These are phyloP conservation scores for Odontomyia ornata DNA, from an alignment of 2,888 invertebrate genomes.

Conservation along the genomic window DNA sequence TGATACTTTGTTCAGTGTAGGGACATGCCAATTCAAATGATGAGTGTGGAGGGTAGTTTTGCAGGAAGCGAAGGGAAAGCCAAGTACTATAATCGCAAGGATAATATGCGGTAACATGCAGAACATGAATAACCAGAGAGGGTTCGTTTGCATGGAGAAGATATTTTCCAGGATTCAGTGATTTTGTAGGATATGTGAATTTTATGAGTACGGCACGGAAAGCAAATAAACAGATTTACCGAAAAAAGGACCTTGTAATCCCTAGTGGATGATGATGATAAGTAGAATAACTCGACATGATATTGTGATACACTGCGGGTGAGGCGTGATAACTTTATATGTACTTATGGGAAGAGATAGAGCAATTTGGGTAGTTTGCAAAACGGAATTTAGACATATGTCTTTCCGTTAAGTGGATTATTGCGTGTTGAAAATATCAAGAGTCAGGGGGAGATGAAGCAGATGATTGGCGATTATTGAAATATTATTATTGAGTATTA, in stretches of 20 bases:
- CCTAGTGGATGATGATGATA: constrained; percentile 37
- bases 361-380: constrained; percentile 22
- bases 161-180: constrained; percentile 43
- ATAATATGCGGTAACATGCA: constrained; percentile 23
- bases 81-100: constrained; percentile 30
- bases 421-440: constrained; percentile 13
- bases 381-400: constrained; percentile 34
- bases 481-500: not conserved
- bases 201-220: constrained; percentile 43
- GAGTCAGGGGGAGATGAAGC: not conserved
- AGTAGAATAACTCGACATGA: constrained; percentile 17
- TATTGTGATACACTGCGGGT: constrained; percentile 16
- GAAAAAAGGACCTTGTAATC: constrained; percentile 44
- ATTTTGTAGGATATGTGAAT: constrained; percentile 44
- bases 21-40: too few species aligned
- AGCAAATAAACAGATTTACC: constrained; percentile 45
- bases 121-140: not conserved
- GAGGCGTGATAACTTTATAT: constrained; percentile 39
- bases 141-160: not conserved
- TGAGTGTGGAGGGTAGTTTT: constrained; percentile 24
- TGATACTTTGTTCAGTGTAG: constrained; percentile 12
- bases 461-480: constrained; percentile 37
- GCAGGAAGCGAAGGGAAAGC: not conserved
- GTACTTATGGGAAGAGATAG: not conserved
- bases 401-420: not conserved